These are phyloP conservation scores for Parnassius smintheus DNA, from an alignment of 2,888 invertebrate genomes.

Conservation along the genomic window DNA sequence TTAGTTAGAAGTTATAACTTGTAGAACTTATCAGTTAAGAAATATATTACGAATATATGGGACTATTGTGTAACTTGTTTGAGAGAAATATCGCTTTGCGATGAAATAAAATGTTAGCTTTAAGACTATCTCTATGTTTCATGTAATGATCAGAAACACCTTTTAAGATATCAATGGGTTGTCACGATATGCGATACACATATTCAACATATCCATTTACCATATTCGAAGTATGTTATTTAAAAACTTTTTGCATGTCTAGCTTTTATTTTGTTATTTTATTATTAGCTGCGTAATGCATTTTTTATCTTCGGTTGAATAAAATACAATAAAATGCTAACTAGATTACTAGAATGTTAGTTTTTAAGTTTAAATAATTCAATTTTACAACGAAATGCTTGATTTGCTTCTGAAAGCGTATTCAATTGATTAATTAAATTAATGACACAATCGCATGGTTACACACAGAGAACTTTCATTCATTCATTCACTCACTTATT, in stretches of 20 bases:
- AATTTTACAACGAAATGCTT: no score
- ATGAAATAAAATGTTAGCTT: background rate
- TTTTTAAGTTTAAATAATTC: background rate
- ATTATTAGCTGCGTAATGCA: background rate
- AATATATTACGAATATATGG: no score
- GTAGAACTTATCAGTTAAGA: no score
- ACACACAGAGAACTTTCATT: background rate
- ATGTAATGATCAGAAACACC: background rate
- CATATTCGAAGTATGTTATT: background rate
- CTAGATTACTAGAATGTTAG: background rate
- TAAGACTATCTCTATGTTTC: background rate
- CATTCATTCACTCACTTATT: background rate
- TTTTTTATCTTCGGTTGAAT: background rate
- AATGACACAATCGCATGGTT: no score
- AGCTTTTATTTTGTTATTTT: background rate
- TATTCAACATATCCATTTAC: background rate
- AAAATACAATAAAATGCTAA: background rate
- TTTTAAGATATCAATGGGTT: background rate
- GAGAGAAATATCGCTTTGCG: no score
- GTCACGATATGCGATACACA: background rate
- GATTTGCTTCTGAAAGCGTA: no score
- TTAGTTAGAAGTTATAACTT: no score
- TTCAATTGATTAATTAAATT: no score
- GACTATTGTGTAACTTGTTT: no score
- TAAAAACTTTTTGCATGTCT: background rate